A percentile compares a stretch with the other conserved stretches of the same genome.
phyloP scores from a whole-genome alignment of 2,797 vertebrate species.

The Melanotaenia boesemani region DNA sequence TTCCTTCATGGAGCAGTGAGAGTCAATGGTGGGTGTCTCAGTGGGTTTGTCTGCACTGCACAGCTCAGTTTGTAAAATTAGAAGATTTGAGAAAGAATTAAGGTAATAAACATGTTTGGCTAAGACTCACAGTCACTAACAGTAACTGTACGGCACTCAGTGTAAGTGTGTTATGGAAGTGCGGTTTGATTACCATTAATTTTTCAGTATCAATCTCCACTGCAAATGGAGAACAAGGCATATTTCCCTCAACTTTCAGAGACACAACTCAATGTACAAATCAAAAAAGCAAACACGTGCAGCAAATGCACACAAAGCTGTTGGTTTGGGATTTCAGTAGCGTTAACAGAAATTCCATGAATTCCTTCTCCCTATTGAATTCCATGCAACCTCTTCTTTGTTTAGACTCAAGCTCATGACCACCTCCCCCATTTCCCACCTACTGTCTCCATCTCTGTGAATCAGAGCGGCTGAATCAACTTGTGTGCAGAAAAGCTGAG shows the following conservation, averaged over 20 bases:
- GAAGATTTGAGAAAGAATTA: not conserved
- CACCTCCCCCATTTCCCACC: not conserved
- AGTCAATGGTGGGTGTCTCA: not conserved
- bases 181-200: not conserved
- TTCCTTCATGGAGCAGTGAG: too few relatives aligned
- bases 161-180: too few relatives aligned
- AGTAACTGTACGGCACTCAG: too few relatives aligned
- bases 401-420: constrained; percentile 7
- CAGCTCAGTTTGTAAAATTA: not conserved
- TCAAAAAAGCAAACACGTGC: too few relatives aligned
- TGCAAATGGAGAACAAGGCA: not conserved
- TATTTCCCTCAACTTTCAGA: not conserved
- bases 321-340: not conserved
- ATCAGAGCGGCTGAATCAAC: not conserved
- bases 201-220: not conserved
- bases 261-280: not conserved
- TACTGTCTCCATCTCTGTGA: not conserved
- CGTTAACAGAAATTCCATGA: constrained; percentile 29
- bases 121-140: not conserved
- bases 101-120: not conserved
- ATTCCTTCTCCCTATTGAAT: constrained; percentile 19
- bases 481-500: not conserved
- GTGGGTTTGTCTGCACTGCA: not conserved
- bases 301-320: too few relatives aligned
- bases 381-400: constrained; percentile 9